These are phyloP conservation scores for Odocoileus virginianus DNA, from an alignment of 2,113 vertebrate genomes.

Conservation along the genomic window DNA sequence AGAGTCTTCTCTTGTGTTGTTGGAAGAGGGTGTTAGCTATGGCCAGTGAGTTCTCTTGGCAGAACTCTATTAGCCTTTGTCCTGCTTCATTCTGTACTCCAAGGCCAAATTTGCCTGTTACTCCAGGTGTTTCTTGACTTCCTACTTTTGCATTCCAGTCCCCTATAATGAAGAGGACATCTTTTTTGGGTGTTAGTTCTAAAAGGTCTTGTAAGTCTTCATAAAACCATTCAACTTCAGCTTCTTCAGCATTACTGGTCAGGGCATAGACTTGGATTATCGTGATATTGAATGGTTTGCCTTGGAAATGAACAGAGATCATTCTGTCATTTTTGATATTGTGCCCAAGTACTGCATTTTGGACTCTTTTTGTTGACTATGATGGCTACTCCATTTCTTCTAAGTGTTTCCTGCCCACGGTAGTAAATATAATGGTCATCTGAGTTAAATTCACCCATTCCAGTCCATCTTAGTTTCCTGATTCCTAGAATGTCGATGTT, in stretches of 20 bases:
- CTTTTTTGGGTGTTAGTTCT: background rate
- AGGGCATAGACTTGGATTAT: accelerated
- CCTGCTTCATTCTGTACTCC: background rate
- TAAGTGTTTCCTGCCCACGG: background rate
- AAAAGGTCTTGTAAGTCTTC: background rate
- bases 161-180: background rate
- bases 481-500: accelerated
- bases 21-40: background rate
- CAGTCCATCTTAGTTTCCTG: background rate
- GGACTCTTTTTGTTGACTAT: accelerated
- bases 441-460: background rate
- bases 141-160: background rate
- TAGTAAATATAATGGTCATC: background rate
- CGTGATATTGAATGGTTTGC: background rate
- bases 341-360: background rate
- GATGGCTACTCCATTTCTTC: background rate
- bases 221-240: background rate
- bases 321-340: background rate
- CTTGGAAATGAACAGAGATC: background rate
- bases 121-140: background rate
- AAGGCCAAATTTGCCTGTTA: background rate
- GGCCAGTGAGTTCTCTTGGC: background rate
- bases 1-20: background rate
- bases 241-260: background rate
- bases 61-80: background rate